Evolutionary conservation across 1,140 invertebrate genomes (phyloP), one percentile per base, ranked within the genome.

Genomic region (Drosophila repletoides): DNA sequence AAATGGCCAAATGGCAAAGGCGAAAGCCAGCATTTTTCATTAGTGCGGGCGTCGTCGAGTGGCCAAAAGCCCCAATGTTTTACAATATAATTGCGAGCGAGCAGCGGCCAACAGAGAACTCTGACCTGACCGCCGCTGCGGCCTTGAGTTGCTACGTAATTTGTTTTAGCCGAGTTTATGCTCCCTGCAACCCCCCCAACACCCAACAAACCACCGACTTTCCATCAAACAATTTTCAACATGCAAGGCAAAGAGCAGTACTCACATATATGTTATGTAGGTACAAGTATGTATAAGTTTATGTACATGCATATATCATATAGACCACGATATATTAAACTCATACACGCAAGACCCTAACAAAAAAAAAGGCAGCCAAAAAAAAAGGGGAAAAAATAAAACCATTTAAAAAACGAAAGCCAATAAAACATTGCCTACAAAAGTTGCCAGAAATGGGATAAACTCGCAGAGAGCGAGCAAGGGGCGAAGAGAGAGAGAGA

Each of bases 81-180:
- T 61, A 84, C 79, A 84, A 86, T 84, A 60, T 84, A 84, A 84
- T 84, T 84, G 74, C 79, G 31, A 53, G 51, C 65, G 29, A 61
- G 63, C 74, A 41, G 61, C 55, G 52, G 56, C 61, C 71, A 81
- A 77, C 56, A 79, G 61, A 69, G 52, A 52, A 45, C 60, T 72
- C 55, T 41, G 65, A 69, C 64, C 75, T 83, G 77, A 83, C 79
- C 79, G 74, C 77, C 59, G 46, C 55, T 73, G 73, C 71, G 77
- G 77, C 79, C 79, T 83, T 83, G 79, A 79, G 72, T 70, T 70
- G 56, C 49, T 63, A 77, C 73, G 80, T 83, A 84, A 84, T 84
- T 84, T 84, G 79, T 74, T 74, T 74, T 84, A 77, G 60, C 58
- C 70, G 56, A 59, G 45, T 64, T 73, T 48, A 17, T 56, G 67